Evolutionary conservation across 64 coral and sea anemone species (phyloP).

Genomic region (Stichodactyla helianthus): DNA sequence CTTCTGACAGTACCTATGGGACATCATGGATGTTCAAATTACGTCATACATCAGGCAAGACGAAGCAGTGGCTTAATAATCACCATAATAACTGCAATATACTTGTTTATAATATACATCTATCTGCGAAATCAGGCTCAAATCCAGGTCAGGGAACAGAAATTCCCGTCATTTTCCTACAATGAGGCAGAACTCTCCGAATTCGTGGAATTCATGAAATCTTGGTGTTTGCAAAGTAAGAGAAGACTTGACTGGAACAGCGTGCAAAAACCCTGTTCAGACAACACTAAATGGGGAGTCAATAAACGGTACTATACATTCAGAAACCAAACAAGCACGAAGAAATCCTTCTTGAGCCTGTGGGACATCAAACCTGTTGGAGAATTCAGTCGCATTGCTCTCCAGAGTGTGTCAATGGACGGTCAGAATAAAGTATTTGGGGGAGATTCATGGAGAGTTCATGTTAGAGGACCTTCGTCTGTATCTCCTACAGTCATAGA

Average conservation of each 20-base stretch:
- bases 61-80: neutral
- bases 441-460: constrained; percentile 93
- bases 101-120: neutral
- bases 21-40: neutral
- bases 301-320: neutral
- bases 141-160: neutral
- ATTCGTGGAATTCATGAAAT: constrained; percentile 38
- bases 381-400: constrained; percentile 81
- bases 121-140: neutral
- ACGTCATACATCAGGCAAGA: neutral
- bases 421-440: constrained; percentile 59
- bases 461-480: constrained; percentile 66
- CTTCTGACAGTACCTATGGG: constrained; percentile 4
- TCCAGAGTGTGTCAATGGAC: constrained; percentile 63
- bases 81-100: constrained; percentile 1
- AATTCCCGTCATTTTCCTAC: constrained; percentile 10
- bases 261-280: constrained; percentile 42
- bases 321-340: constrained; percentile 39
- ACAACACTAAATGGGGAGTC: constrained; percentile 41
- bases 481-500: constrained; percentile 81
- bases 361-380: constrained; percentile 82
- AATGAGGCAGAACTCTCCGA: neutral
- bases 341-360: constrained; percentile 58
- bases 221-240: constrained; percentile 53
- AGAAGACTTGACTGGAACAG: constrained; percentile 56